phyloP scores from a whole-genome alignment of 2,797 vertebrate species.

The Acanthurus leucopareius region DNA sequence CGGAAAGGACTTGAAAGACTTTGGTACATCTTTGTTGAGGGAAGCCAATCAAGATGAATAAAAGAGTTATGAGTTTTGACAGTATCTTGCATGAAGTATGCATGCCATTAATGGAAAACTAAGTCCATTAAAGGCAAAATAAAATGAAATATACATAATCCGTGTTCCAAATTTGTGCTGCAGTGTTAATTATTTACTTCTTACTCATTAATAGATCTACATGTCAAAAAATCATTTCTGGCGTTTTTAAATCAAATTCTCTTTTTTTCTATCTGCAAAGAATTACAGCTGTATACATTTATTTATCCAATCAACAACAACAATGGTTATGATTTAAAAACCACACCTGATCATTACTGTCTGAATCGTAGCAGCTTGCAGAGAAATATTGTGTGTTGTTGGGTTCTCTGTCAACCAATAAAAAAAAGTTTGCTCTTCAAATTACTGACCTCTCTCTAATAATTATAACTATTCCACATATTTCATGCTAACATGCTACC shows the following conservation, averaged over 20 bases:
- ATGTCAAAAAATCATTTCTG: neutral
- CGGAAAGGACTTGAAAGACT: neutral
- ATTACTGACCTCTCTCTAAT: neutral
- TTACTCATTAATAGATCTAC: neutral
- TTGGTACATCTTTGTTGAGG: neutral
- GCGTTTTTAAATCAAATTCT: neutral
- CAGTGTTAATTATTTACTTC: neutral
- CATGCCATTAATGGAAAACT: constrained; percentile 1
- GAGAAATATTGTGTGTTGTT: neutral
- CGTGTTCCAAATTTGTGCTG: neutral
- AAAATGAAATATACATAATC: neutral
- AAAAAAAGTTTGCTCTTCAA: neutral
- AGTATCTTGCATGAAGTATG: neutral
- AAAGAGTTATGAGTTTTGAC: neutral
- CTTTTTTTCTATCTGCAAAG: constrained; percentile 1
- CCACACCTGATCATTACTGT: neutral
- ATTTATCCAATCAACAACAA: neutral
- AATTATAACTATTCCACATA: neutral
- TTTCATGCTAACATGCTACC: neutral
- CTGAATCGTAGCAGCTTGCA: neutral
- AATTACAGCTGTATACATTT: neutral
- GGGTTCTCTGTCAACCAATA: no score
- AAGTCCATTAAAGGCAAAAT: constrained; percentile 6
- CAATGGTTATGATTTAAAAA: neutral
- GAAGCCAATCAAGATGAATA: neutral